Evolutionary conservation across 2,888 invertebrate species (phyloP).

Genomic region (Pseudolycoriella hygida): DNA sequence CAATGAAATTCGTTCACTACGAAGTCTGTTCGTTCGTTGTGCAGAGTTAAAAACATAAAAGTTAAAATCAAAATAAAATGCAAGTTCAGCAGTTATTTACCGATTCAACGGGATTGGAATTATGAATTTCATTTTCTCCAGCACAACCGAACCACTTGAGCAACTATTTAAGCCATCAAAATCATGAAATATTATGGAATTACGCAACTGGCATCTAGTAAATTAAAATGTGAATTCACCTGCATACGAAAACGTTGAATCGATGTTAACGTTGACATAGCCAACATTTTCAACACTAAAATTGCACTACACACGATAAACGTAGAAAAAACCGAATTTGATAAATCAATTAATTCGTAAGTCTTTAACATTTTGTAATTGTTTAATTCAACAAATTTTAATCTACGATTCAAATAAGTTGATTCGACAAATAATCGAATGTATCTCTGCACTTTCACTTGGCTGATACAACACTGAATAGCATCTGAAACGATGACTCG

Average conservation of each 20-base stretch:
- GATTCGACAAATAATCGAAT: too few species aligned
- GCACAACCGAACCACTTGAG: background rate
- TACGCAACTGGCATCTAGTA: too few species aligned
- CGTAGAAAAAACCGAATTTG: conserved; percentile 14
- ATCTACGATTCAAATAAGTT: too few species aligned
- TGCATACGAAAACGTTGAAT: conserved; percentile 17
- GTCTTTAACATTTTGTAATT: background rate
- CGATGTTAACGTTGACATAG: conserved; percentile 19
- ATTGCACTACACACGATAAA: conserved; percentile 18
- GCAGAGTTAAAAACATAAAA: too few species aligned
- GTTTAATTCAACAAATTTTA: too few species aligned
- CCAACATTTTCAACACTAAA: conserved; percentile 19
- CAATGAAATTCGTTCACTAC: too few species aligned
- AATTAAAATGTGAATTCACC: conserved; percentile 11
- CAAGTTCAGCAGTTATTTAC: background rate
- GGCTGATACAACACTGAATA: too few species aligned
- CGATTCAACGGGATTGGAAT: background rate
- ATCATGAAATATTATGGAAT: too few species aligned
- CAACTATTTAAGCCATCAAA: background rate
- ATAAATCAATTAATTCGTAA: conserved; percentile 3
- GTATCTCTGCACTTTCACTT: too few species aligned
- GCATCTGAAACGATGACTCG: too few species aligned
- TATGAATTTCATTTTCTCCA: background rate
- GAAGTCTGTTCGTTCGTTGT: too few species aligned
- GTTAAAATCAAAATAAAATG: too few species aligned